These are phyloP conservation scores for Corythoichthys intestinalis DNA, from an alignment of 2,113 vertebrate genomes.

Conservation along the genomic window DNA sequence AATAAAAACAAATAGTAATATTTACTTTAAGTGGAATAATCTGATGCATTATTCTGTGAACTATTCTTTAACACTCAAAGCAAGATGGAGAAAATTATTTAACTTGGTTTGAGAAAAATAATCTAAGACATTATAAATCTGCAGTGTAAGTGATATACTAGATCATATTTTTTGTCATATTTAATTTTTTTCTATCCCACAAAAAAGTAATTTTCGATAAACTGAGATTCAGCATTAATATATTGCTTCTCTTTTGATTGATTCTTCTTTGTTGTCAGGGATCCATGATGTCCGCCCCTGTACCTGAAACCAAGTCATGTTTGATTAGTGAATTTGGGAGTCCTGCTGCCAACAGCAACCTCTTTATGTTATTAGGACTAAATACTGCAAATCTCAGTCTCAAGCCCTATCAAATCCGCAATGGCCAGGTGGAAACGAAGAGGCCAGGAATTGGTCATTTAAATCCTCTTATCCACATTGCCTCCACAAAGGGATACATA, in stretches of 20 bases:
- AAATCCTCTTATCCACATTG: conserved; percentile 6
- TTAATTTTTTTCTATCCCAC: too few relatives aligned
- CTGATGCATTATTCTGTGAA: too few relatives aligned
- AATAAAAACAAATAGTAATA: too few relatives aligned
- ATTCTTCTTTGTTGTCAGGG: conserved; percentile 33
- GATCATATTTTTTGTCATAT: too few relatives aligned
- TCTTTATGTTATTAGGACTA: conserved; percentile 17
- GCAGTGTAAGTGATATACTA: too few relatives aligned
- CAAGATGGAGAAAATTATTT: too few relatives aligned
- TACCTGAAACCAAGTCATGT: conserved; percentile 39
- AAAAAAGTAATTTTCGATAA: neutral
- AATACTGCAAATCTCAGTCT: conserved; percentile 25
- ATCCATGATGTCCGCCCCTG: conserved; percentile 46
- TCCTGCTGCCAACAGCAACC: conserved; percentile 29
- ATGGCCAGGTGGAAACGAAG: conserved; percentile 47
- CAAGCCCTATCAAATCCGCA: conserved; percentile 17
- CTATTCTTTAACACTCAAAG: too few relatives aligned
- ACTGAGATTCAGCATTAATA: neutral
- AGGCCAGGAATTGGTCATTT: conserved; percentile 44
- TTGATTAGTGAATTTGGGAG: conserved; percentile 30
- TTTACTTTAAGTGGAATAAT: too few relatives aligned
- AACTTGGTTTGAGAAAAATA: too few relatives aligned
- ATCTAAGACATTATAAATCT: too few relatives aligned
- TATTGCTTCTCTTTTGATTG: neutral
- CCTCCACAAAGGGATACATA: conserved; percentile 26